Evolutionary conservation across 2,113 vertebrate genomes (phyloP), one percentile per base, ranked within the genome.

Genomic region (Corydoras maculifer): DNA sequence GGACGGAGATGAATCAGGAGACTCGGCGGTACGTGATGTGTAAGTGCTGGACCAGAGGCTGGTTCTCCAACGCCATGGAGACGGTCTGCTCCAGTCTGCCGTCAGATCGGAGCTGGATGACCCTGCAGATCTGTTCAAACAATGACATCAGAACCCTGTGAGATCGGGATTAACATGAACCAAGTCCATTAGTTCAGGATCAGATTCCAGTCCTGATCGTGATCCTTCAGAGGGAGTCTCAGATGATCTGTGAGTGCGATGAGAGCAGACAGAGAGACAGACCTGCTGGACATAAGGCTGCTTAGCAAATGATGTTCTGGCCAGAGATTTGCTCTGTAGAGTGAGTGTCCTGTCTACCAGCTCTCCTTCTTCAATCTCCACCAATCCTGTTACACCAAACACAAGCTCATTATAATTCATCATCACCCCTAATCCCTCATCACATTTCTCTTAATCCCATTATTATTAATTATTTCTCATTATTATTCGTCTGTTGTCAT

Each of bases 331-430:
- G 69, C 91, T 94, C 25, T 90, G 88, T 72, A 99, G 88, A 68
- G 87, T 87, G 72, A 94, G 82, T 80, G 90, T 89, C 79, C 94
- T 91, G 30, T 89, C 94, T 0, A 88, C 88, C 71, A 98, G 89
- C 71, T 97, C 93, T 0, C 96, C 95, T 82, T 99, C 95, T 77
- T 98, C 95, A 51, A 99, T 92, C 77, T 99, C 96, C 78, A 98
- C 95, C 62, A 99, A 84, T 79, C 95, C 96, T 99, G 83, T 11
- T 74, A n/a, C 14, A 58, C 43, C 15, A 1, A 13, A 14, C 54
- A 9, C 32, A 60, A 0, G 14, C n/a, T 10, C 54, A 29, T 25
- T 14, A 30, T 53, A 0, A 54, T 2, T 65, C 5, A 9, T 50
- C n/a, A 18, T 25, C 18, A 35, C 14, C 53, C 53, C 0, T 13